Evolutionary conservation across 2,888 invertebrate species (phyloP), one percentile per base, ranked within the genome.

Genomic region (Drosophila infuscata): DNA sequence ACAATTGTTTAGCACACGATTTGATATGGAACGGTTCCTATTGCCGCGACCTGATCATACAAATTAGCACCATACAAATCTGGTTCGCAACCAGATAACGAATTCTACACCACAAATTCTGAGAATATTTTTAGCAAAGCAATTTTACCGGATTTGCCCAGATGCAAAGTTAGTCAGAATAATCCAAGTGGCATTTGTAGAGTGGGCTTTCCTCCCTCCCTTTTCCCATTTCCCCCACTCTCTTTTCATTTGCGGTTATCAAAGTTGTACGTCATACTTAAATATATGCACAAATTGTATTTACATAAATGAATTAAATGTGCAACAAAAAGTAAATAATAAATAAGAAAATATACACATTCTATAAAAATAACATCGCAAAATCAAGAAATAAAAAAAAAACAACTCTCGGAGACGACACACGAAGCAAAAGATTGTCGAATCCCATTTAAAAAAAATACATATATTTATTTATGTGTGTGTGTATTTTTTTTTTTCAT

Each of bases 41-140:
- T 58, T 48, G 70, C 54, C 11, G 52, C 53, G 79, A 74, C 52
- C 66, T 63, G 68, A 79, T 74, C 67, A 79, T 51, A 57, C 38
- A 41, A 81, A 88, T 86, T 86, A 80, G 57, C 88, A 71, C 67
- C 32, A 71, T 59, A 63, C n/a, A 20, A 49, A 76, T 67, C 79
- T 81, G 83, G 85, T 74, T 81, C 58, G 53, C 46, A 63, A n/a
- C 36, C 48, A 58, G 62, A 32, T 38, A 17, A 43, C 17, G 20
- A n/a, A 60, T 36, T 68, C 17, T 49, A 51, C 17, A 49, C 20
- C 46, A 17, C 46, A 17, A 36, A 9, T 35, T n/a, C 9, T 17
- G 25, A 57, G 15, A 33, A 8, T 59, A 59, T 71, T 49, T 43
- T 59, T 25, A 25, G 25, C 2, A 32, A 25, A 30, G 29, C 54